Evolutionary conservation across 2,113 vertebrate species (phyloP).

Genomic region (Chinchilla lanigera): DNA sequence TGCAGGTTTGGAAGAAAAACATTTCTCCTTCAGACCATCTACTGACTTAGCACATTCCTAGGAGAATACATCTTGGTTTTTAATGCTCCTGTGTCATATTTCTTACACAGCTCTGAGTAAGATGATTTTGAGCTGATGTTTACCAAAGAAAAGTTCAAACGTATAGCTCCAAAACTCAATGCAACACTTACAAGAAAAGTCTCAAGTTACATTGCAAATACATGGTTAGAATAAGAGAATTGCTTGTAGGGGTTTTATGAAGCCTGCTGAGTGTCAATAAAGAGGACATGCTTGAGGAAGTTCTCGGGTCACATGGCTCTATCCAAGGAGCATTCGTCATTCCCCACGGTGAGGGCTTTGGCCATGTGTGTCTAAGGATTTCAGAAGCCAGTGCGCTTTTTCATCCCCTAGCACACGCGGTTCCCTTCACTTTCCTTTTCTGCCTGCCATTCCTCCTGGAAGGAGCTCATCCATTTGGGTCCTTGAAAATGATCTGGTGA

Average conservation of each 20-base stretch:
- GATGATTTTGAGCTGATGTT: conserved; percentile 46
- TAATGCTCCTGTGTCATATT: neutral
- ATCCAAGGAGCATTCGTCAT: neutral
- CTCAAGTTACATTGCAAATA: neutral
- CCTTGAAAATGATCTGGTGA: neutral
- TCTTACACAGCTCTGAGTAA: neutral
- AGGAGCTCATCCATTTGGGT: neutral
- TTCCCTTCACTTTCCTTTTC: neutral
- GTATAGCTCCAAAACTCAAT: neutral
- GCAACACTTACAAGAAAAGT: conserved; percentile 16
- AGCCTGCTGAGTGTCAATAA: neutral
- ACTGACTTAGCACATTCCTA: neutral
- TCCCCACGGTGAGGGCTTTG: neutral
- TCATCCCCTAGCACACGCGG: accelerated
- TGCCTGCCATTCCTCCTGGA: neutral
- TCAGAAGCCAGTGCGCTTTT: neutral
- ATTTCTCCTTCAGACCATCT: neutral
- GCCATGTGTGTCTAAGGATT: neutral
- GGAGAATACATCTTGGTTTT: neutral
- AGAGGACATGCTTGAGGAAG: neutral
- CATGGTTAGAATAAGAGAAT: neutral
- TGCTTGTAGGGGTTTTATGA: neutral
- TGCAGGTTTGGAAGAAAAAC: neutral
- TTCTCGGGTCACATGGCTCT: neutral
- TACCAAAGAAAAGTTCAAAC: conserved; percentile 17